A percentile compares a stretch with the other conserved stretches of the same genome.
phyloP scores from a whole-genome alignment of 2,888 invertebrate species.

The Strigamia maritima region DNA sequence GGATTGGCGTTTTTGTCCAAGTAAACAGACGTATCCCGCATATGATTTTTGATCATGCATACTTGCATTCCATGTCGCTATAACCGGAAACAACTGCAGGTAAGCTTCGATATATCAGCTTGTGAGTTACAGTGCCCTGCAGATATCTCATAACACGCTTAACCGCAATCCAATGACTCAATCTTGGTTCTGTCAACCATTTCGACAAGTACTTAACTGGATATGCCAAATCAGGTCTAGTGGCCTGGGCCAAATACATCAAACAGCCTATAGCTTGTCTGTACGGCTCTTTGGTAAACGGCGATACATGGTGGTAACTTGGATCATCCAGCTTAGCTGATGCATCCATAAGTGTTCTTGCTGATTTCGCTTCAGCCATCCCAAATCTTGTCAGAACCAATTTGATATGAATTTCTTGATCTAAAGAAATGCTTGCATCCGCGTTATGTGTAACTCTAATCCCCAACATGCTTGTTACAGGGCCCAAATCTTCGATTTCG shows the following conservation, averaged over 20 bases:
- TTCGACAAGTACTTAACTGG: neutral
- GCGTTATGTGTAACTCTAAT: neutral
- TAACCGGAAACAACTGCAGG: neutral
- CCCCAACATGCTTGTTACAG: neutral
- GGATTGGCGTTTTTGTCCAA: neutral
- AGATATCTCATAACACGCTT: neutral
- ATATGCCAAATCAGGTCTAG: neutral
- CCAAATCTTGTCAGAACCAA: neutral
- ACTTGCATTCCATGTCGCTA: neutral
- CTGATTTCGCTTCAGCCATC: too few species aligned
- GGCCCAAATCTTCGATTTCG: neutral
- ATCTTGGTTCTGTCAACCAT: neutral
- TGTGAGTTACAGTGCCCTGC: neutral
- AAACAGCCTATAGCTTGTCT: neutral
- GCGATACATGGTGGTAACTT: neutral
- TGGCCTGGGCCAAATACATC: neutral
- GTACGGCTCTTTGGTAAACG: neutral
- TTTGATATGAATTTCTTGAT: neutral
- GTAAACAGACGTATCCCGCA: neutral
- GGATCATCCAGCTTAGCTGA: neutral
- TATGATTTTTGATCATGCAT: neutral
- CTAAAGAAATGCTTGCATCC: neutral
- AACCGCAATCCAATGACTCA: neutral
- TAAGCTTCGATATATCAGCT: neutral
- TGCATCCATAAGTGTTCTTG: neutral